phyloP scores from a whole-genome alignment of 2,797 vertebrate species.

The Semaprochilodus insignis region DNA sequence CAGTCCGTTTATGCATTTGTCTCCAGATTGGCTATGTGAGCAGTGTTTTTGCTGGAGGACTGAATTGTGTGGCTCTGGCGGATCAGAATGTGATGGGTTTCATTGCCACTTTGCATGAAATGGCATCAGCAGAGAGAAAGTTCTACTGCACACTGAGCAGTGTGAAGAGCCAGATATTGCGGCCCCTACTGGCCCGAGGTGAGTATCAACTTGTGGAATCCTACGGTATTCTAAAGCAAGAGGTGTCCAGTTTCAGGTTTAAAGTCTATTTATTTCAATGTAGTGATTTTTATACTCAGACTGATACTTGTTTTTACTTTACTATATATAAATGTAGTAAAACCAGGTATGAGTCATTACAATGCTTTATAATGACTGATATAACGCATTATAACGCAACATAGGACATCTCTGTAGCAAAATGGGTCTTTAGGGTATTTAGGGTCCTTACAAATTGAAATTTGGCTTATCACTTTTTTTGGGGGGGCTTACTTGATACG shows the following conservation, averaged over 20 bases:
- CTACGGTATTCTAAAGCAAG: neutral
- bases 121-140: conserved; percentile 89
- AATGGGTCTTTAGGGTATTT: too few species aligned
- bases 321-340: too few species aligned
- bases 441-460: too few species aligned
- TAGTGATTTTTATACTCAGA: neutral
- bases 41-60: conserved; percentile 86
- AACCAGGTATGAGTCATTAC: too few species aligned
- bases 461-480: neutral
- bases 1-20: conserved; percentile 15
- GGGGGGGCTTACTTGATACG: neutral
- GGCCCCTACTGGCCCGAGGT: conserved; percentile 85
- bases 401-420: too few species aligned
- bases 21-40: conserved; percentile 90
- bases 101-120: conserved; percentile 89
- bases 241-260: neutral
- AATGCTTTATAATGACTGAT: too few species aligned
- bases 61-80: conserved; percentile 82
- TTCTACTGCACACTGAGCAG: conserved; percentile 87
- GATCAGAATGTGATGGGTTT: conserved; percentile 93
- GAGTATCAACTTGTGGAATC: conserved; percentile 54
- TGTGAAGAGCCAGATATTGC: conserved; percentile 86
- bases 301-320: too few species aligned
- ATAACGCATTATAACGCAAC: too few species aligned
- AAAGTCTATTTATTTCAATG: neutral